Evolutionary conservation across 1,140 invertebrate genomes (phyloP).

Genomic region (Bicyclus anynana): DNA sequence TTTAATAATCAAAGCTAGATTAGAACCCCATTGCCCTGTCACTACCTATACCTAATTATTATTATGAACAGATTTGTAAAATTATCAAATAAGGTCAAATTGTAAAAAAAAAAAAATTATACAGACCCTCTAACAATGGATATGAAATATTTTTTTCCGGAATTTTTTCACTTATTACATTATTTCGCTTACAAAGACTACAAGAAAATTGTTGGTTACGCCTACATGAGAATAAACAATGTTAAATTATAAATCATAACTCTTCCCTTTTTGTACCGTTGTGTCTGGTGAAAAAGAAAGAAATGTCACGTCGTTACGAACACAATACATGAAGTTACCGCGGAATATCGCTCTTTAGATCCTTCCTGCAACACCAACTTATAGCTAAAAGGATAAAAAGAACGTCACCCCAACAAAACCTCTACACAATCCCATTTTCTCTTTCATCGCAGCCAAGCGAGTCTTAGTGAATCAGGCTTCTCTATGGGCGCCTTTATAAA

Average conservation of each 20-base stretch:
- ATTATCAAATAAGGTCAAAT: not conserved
- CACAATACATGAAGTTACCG: constrained; percentile 15
- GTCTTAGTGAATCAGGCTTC: constrained; percentile 68
- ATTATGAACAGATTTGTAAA: constrained; percentile 14
- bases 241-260: not conserved
- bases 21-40: constrained; percentile 35
- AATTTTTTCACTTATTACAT: no score
- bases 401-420: constrained; percentile 52
- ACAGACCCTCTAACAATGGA: no score
- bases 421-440: constrained; percentile 73
- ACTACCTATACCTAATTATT: not conserved
- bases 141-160: no score
- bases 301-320: constrained; percentile 17
- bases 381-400: constrained; percentile 33
- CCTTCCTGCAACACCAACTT: constrained; percentile 28
- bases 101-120: no score
- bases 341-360: constrained; percentile 24
- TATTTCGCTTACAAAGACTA: no score
- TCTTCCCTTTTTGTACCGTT: not conserved
- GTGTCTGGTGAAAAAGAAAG: not conserved
- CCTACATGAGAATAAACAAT: no score
- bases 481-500: constrained; percentile 74
- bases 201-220: no score
- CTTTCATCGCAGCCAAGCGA: constrained; percentile 62
- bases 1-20: constrained; percentile 68